A percentile compares a stretch with the other conserved stretches of the same genome.
Conservation (phyloP, 2,113 vertebrate species). For the Poeciliopsis occidentalis region DNA sequence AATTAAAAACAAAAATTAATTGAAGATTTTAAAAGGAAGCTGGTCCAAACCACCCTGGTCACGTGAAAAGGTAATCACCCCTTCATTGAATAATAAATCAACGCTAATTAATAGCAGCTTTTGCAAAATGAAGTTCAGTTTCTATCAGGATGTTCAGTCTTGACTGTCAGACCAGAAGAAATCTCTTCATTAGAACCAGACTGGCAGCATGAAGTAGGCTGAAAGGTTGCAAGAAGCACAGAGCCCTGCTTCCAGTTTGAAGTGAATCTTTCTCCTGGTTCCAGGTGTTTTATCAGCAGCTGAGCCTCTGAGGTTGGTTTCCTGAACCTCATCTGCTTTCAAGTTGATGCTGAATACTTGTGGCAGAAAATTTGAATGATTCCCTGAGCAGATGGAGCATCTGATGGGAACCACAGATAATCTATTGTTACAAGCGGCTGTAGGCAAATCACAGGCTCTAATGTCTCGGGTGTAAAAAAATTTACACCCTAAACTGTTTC, state of each 20-base stretch:
- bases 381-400: background rate
- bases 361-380: background rate
- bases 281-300: background rate
- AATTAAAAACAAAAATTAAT: too few relatives aligned
- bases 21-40: too few relatives aligned
- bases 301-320: background rate
- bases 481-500: background rate
- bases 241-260: background rate
- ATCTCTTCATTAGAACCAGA: too few relatives aligned
- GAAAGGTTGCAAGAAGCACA: background rate
- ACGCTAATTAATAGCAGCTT: too few relatives aligned
- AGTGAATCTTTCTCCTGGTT: background rate
- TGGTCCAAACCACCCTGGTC: too few relatives aligned
- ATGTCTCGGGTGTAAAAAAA: background rate
- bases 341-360: background rate
- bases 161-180: too few relatives aligned
- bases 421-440: slow-evolving; percentile 8
- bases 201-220: too few relatives aligned
- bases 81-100: too few relatives aligned
- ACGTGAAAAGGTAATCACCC: too few relatives aligned
- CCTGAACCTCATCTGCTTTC: background rate
- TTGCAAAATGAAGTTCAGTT: too few relatives aligned
- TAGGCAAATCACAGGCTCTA: slow-evolving; percentile 8
- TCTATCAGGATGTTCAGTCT: too few relatives aligned
- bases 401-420: background rate